phyloP scores from a whole-genome alignment of 2,797 vertebrate species.

The Eidolon dupreanum region DNA sequence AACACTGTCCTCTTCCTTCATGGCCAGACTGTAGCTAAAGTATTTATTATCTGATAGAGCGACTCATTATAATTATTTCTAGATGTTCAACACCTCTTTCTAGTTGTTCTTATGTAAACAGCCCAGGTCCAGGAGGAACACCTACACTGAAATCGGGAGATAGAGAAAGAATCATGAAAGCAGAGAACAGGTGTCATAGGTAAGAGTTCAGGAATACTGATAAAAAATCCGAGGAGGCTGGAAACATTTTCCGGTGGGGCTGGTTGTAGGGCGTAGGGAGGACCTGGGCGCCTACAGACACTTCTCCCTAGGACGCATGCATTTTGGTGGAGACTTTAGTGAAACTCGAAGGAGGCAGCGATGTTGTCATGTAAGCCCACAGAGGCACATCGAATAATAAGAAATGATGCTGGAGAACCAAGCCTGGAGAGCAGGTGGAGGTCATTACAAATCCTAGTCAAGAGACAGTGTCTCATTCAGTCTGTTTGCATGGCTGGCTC shows the following conservation, averaged over 20 bases:
- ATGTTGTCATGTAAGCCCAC: not conserved
- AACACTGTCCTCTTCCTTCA: not conserved
- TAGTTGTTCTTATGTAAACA: not conserved
- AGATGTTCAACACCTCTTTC: not conserved
- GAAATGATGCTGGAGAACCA: not conserved
- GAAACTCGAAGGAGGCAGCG: not conserved
- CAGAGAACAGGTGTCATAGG: not conserved
- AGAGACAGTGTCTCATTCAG: not conserved
- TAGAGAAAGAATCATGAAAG: not conserved
- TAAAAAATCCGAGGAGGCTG: not conserved
- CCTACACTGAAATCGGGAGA: not conserved
- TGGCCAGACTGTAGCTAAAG: not conserved
- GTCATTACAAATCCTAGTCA: not conserved
- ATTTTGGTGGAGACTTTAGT: not conserved
- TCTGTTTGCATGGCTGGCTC: not conserved
- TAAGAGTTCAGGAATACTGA: not conserved
- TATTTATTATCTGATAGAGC: not conserved
- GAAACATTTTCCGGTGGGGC: not conserved
- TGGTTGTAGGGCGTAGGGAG: not conserved
- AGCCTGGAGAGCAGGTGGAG: not conserved
- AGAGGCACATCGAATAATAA: not conserved
- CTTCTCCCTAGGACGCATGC: not conserved
- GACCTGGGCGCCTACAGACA: not conserved
- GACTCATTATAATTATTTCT: not conserved
- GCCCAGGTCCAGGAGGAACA: not conserved